Evolutionary conservation across 1,140 invertebrate species (phyloP), one percentile per base, ranked within the genome.

Genomic region (Mamestra configurata): DNA sequence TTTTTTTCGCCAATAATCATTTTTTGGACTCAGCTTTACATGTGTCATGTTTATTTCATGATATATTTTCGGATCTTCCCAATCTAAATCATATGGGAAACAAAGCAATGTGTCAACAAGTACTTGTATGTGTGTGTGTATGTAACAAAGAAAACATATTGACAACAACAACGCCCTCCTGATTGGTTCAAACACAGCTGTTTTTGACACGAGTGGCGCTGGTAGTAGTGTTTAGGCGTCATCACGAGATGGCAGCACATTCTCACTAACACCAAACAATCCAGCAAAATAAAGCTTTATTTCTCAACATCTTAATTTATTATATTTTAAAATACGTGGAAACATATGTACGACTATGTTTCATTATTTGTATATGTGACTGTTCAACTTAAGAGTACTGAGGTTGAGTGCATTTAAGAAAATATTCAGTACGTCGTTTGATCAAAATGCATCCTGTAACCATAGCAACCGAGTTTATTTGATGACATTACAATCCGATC

Each of bases 181-280:
- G 86, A 94, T 93, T 92, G 92, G 92, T 83, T 79, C 20, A 40
- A 18, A 79, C 80, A 91, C 93, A 94, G 93, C 93, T 94, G 93
- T 93, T 94, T 93, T 93, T 93, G 91, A 93, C 92, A 88, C 82
- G 66, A 55, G 22, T 31, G 72, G 66, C 86, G 72, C 79, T 79
- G 81, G 70, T 77, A 55, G 24, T 55, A 77, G 46, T 87, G 75
- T 83, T n/a, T 6, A 66, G 20, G 80, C 24, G n/a, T 24, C 1
- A 37, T n/a, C 51, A 79, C 76, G 87, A 94, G 93, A 90, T 92
- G 88, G 89, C 89, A 82, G 79, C 86, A 87, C 68, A 80, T 76
- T 79, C 77, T 76, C 37, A 86, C 61, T 83, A 86, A 86, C 90
- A 93, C 90, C 91, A 91, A 89, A 59, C 10, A 22, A 82, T 79